Conservation (phyloP, 2,888 invertebrate species). For the Auanema sp. region DNA sequence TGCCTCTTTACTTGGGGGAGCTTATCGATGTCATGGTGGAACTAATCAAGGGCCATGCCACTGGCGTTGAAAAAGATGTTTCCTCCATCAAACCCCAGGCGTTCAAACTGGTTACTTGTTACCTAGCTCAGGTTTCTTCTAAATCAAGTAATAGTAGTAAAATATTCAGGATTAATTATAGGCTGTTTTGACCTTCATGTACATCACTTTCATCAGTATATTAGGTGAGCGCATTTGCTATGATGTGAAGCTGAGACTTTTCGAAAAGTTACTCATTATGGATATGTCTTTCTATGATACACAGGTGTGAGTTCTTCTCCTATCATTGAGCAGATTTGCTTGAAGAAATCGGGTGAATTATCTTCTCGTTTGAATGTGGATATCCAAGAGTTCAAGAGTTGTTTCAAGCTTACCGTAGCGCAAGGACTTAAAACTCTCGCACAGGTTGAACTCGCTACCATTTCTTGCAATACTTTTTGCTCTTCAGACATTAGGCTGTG, state of each 20-base stretch:
- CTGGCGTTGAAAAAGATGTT: conserved; percentile 30
- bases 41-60: conserved; percentile 43
- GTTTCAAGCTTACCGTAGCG: conserved; percentile 88
- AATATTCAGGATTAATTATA: conserved; percentile 65
- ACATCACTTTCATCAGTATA: conserved; percentile 83
- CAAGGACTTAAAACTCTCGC: conserved; percentile 85
- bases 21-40: conserved; percentile 56
- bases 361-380: conserved; percentile 88
- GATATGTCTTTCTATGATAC: conserved; percentile 88
- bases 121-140: conserved; percentile 26
- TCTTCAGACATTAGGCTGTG: conserved; percentile 73
- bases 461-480: conserved; percentile 9
- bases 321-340: neutral
- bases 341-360: conserved; percentile 75
- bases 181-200: conserved; percentile 84
- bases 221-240: conserved; percentile 86
- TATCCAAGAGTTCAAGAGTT: conserved; percentile 94
- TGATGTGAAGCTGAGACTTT: conserved; percentile 72
- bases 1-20: conserved; percentile 57
- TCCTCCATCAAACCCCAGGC: conserved; percentile 43
- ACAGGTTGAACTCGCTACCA: conserved; percentile 72
- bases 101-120: conserved; percentile 31
- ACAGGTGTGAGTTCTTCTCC: conserved; percentile 64
- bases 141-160: too few species aligned
- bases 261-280: conserved; percentile 65